Conservation (phyloP, 2,888 invertebrate genomes). For the Aleiodes testaceus region DNA sequence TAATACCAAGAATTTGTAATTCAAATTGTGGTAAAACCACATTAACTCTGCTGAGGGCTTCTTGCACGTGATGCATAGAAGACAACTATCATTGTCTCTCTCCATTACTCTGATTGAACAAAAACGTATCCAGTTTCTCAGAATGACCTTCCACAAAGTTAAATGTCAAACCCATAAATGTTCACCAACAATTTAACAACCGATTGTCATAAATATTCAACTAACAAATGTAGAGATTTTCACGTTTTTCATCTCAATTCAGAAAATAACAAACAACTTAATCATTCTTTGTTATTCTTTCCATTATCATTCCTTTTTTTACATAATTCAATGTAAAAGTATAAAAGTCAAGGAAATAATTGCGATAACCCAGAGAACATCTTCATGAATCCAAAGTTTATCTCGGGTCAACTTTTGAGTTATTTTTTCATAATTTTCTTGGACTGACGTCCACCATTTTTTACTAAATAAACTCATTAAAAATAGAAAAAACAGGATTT, state of each 20-base stretch:
- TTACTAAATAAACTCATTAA: too few species aligned
- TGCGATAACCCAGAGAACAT: neutral
- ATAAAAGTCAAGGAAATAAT: neutral
- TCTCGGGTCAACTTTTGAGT: neutral
- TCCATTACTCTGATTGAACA: neutral
- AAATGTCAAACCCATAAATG: constrained; percentile 10
- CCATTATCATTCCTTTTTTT: neutral
- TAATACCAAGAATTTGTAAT: constrained; percentile 28
- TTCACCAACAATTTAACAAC: neutral
- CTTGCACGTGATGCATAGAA: neutral
- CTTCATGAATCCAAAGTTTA: neutral
- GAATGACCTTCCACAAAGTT: neutral
- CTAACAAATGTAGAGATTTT: neutral
- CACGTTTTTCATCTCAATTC: neutral
- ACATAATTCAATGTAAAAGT: neutral
- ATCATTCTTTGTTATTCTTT: neutral
- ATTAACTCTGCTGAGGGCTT: neutral
- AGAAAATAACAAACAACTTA: neutral
- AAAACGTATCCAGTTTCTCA: too few species aligned
- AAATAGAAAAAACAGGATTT: too few species aligned
- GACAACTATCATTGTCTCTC: too few species aligned
- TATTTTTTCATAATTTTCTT: neutral
- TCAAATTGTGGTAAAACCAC: constrained; percentile 14
- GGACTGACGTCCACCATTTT: too few species aligned
- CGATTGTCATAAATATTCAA: too few species aligned